Evolutionary conservation across 2,888 invertebrate species (phyloP), one percentile per base, ranked within the genome.

Genomic region (Cremastobaeus sp.): DNA sequence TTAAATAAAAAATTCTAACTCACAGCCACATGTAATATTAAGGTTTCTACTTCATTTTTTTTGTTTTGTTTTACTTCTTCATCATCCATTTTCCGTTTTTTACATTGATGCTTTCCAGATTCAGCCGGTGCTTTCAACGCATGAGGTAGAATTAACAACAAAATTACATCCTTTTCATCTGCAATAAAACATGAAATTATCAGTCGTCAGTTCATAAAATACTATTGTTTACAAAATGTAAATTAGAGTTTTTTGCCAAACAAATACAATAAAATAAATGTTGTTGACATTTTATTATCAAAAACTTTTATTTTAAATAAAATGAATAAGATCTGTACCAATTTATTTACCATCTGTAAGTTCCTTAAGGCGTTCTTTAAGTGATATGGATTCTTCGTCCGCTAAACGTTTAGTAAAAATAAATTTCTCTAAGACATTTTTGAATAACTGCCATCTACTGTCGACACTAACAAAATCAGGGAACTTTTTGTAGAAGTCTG

Each of bases 391-490:
- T 32, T 48, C 32, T 9, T 48, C 48, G 6, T 48, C 18, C 1
- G 1, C 1, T 11, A 48, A 3, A n/a, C 48, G 48, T 48, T 48
- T 48, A 9, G 57, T 21, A 1, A 1, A 1, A 11, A 59, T 32
- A 25, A 45, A 59, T 30, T 59, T 59, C 12, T 45, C 21, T 15
- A 59, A 2, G 35, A 37, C 57, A 21, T 45, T 35, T 34, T n/a
- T 32, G 12, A 59, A 59, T n/a, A 12, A 11, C 34, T 5, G 32
- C 35, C 34, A 18, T n/a, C 1, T 32, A 14, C 3, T 14, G 15
- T 37, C 4, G 37, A 14, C 3, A 37, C 37, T 37, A 37, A 43
- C 3, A 43, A 43, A n/a, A n/a, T n/a, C n/a, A n/a, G n/a, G n/a
- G n/a, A n/a, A n/a, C n/a, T n/a, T n/a, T n/a, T n/a, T n/a, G n/a